Percentiles rank a stretch among this genome's conserved stretches.
phyloP scores from a whole-genome alignment of 2,888 invertebrate genomes.

The Caenorhabditis zanzibari region DNA sequence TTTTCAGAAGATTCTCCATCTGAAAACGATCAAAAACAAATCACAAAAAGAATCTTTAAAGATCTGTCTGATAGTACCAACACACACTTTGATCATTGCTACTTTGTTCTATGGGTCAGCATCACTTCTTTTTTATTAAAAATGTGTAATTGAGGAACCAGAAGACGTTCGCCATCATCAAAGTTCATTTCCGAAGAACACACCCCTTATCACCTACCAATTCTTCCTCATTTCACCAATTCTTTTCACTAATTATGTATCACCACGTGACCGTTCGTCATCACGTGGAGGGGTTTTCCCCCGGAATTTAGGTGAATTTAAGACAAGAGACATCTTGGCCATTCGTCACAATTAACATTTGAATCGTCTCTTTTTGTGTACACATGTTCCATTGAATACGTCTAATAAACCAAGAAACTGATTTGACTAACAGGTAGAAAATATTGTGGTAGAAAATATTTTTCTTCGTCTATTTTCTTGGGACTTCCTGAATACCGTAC shows the following conservation, averaged over 20 bases:
- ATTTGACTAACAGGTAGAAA: no score
- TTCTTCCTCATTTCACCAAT: background rate
- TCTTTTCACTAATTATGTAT: slow-evolving; percentile 2
- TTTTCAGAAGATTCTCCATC: background rate
- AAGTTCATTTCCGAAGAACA: background rate
- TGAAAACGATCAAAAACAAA: background rate
- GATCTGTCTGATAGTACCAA: background rate
- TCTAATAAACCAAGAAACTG: background rate
- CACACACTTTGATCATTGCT: slow-evolving; percentile 1
- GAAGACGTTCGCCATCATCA: background rate
- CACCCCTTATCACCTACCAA: background rate
- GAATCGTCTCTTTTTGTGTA: background rate
- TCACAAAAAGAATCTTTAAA: no score
- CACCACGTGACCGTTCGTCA: slow-evolving; percentile 5
- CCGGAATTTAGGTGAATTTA: background rate
- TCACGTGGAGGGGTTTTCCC: background rate
- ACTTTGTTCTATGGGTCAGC: slow-evolving; percentile 6
- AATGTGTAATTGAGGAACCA: background rate
- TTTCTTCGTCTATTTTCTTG: no score
- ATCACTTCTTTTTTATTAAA: background rate
- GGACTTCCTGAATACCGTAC: background rate
- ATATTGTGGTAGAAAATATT: no score
- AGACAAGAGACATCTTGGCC: background rate
- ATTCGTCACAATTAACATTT: background rate
- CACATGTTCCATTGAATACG: no score